Evolutionary conservation across 2,888 invertebrate species (phyloP), one percentile per base, ranked within the genome.

Genomic region (Sinotaia quadrata): DNA sequence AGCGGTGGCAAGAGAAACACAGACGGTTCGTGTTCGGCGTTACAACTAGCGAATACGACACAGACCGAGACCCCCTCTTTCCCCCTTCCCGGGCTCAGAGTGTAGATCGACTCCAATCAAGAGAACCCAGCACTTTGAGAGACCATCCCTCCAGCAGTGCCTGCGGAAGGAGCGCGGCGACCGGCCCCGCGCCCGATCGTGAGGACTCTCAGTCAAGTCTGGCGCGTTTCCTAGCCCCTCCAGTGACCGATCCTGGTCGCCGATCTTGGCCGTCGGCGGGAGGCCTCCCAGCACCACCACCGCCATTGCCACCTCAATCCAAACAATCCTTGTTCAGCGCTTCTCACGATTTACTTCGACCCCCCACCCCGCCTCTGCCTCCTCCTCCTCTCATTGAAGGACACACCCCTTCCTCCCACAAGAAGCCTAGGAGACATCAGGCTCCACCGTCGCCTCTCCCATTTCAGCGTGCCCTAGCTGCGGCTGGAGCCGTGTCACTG

Each of bases 1-100:
- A 81, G 67, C 68, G 82, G 34, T 84, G 84, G 84, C 84, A 84
- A 60, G 84, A 84, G 69, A 83, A 83, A 58, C 84, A 84, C 67
- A 74, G 83, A 44, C 77, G 81, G 15, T 79, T 81, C 67, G 79
- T 84, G 67, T 81, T 82, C 65, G 82, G 84, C 7, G 72, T 77
- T 18, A 72, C 75, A 18, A 74, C 70, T 27, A 80, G 78, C 41
- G 75, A 78, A 18, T 79, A 78, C 21, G 80, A 82, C 36, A 71
- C 69, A 33, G 78, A 81, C 27, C 61, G 77, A 2, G 78, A 79
- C 54, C 78, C 78, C 1, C 49, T 81, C 21, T 68, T 79, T 8
- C 74, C 72, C 12, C 67, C 67, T 18, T 72, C 76, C 8, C 69
- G 75, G 24, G 73, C 69, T 21, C 72, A 68, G 12, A 74, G 76